Conservation (phyloP, 2,113 vertebrate genomes). For the Peromyscus leucopus region DNA sequence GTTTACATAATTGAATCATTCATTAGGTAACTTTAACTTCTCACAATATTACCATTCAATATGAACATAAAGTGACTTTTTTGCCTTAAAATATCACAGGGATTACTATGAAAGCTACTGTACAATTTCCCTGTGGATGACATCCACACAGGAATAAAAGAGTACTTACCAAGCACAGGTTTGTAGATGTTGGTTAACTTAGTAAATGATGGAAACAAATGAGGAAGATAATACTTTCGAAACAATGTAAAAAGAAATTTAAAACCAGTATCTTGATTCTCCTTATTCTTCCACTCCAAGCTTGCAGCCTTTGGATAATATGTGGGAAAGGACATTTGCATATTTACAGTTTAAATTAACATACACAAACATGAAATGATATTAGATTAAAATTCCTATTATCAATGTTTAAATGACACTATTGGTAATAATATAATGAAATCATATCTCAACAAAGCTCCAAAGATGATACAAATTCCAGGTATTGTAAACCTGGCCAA, state of each 20-base stretch:
- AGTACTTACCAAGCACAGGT: slow-evolving; percentile 96
- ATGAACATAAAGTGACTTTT: background rate
- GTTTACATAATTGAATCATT: slow-evolving; percentile 31
- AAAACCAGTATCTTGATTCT: slow-evolving; percentile 98
- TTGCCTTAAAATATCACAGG: slow-evolving; percentile 43
- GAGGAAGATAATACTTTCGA: slow-evolving; percentile 98
- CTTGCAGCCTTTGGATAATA: slow-evolving; percentile 92
- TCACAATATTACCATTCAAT: slow-evolving; percentile 28
- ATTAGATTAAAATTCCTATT: slow-evolving; percentile 33
- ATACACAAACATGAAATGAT: background rate
- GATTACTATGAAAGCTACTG: background rate
- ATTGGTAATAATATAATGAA: slow-evolving; percentile 44
- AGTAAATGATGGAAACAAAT: slow-evolving; percentile 97
- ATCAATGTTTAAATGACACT: slow-evolving; percentile 39
- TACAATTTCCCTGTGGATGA: background rate
- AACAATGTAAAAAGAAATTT: slow-evolving; percentile 98
- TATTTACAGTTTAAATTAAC: slow-evolving; percentile 67
- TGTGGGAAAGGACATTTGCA: slow-evolving; percentile 61
- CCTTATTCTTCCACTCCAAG: slow-evolving; percentile 97
- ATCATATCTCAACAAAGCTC: slow-evolving; percentile 15
- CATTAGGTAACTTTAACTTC: slow-evolving; percentile 39
- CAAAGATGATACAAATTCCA: slow-evolving; percentile 10
- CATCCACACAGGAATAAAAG: background rate
- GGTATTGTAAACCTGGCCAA: background rate
- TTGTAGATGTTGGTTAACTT: slow-evolving; percentile 98